Conservation (phyloP, 2,888 invertebrate genomes). For the Nemotelus nigrinus region DNA sequence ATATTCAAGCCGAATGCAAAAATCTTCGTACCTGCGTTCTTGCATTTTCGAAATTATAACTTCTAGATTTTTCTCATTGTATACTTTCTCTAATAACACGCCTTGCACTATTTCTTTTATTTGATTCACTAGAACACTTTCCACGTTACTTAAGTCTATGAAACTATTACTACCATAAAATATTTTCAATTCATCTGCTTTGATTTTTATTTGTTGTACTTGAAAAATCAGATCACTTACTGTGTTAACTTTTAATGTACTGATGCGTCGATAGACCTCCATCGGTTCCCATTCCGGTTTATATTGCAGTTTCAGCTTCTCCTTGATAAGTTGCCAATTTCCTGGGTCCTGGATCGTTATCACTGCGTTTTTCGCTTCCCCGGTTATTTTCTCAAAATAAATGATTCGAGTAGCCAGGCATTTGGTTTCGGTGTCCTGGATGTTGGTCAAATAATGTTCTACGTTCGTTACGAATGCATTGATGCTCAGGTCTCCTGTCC, state of each 20-base stretch:
- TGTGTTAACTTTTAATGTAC: background rate
- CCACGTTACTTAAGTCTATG: background rate
- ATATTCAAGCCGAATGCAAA: background rate
- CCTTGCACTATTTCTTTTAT: constrained; percentile 5
- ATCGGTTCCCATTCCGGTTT: background rate
- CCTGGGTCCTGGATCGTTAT: no score
- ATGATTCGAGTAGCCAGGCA: no score
- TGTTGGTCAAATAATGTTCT: no score
- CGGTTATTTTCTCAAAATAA: no score
- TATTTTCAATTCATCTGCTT: constrained; percentile 4
- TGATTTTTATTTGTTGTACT: constrained; percentile 1
- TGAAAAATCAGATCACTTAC: background rate
- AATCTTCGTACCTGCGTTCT: background rate
- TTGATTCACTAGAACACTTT: background rate
- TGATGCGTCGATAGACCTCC: background rate
- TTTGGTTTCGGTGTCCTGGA: no score
- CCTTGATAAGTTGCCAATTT: no score
- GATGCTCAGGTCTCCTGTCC: no score
- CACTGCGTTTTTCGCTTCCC: no score
- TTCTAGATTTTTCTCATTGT: background rate
- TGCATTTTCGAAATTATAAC: background rate
- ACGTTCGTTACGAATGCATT: no score
- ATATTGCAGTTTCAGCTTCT: no score
- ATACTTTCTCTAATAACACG: constrained; percentile 5
- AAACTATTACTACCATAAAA: background rate